A percentile compares a stretch with the other conserved stretches of the same genome.
Conservation (phyloP, 2,797 vertebrate species). For the Epinephelus coioides region DNA sequence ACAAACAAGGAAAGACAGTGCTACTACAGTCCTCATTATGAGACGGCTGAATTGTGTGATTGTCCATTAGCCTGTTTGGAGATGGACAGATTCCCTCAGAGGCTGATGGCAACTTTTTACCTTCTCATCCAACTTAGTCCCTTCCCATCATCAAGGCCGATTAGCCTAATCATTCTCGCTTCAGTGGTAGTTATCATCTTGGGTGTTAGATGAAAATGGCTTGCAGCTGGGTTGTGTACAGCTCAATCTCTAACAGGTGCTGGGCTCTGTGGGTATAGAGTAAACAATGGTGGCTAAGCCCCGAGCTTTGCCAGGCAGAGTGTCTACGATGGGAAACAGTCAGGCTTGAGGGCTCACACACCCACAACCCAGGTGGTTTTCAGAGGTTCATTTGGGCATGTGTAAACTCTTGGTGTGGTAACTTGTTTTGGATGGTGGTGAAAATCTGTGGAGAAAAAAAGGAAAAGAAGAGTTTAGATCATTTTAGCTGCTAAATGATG, state of each 20-base stretch:
- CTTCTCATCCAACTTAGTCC: slow-evolving; percentile 54
- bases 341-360: slow-evolving; percentile 54
- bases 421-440: slow-evolving; percentile 52
- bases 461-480: slow-evolving; percentile 18
- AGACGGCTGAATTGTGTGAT: slow-evolving; percentile 15
- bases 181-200: slow-evolving; percentile 71
- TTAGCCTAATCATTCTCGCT: slow-evolving; percentile 76
- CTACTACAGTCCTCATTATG: slow-evolving; percentile 43
- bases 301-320: slow-evolving; percentile 66
- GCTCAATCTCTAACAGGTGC: slow-evolving; percentile 85
- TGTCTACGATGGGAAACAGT: slow-evolving; percentile 75
- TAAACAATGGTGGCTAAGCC: slow-evolving; percentile 80
- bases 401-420: slow-evolving; percentile 63
- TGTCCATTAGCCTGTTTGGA: slow-evolving; percentile 28
- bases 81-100: slow-evolving; percentile 25
- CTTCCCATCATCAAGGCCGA: slow-evolving; percentile 75
- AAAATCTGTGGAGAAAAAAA: slow-evolving; percentile 10
- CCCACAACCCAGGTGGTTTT: slow-evolving; percentile 73
- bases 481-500: slow-evolving; percentile 30
- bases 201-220: slow-evolving; percentile 80
- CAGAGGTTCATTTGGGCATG: slow-evolving; percentile 58
- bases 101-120: slow-evolving; percentile 55
- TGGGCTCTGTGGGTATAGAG: slow-evolving; percentile 70
- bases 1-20: slow-evolving; percentile 58
- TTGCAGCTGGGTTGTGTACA: slow-evolving; percentile 81